These are phyloP conservation scores for Amiota communis DNA, from an alignment of 2,888 invertebrate species.

Conservation along the genomic window DNA sequence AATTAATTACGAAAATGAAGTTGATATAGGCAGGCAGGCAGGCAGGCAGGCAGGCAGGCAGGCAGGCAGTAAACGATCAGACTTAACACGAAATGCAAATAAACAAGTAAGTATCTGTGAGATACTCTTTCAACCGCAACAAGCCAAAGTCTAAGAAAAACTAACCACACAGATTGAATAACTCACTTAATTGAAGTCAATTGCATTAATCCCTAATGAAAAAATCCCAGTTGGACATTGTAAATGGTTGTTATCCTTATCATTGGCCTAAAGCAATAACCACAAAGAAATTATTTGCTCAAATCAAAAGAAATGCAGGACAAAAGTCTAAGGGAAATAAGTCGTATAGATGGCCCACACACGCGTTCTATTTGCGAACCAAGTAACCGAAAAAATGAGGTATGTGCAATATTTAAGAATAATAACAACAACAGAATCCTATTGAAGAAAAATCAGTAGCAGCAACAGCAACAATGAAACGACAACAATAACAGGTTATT, in stretches of 20 bases:
- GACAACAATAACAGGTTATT: slow-evolving; percentile 23
- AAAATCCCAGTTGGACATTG: slow-evolving; percentile 40
- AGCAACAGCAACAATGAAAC: background rate
- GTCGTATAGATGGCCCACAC: slow-evolving; percentile 6
- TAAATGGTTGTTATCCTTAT: too few species aligned
- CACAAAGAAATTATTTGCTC: too few species aligned
- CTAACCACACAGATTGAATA: background rate
- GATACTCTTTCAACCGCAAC: slow-evolving; percentile 16
- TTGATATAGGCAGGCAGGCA: slow-evolving; percentile 49
- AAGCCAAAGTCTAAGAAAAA: background rate
- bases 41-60: too few species aligned
- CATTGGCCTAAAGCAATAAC: too few species aligned
- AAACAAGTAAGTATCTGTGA: background rate
- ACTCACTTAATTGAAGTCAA: background rate
- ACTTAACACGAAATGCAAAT: background rate
- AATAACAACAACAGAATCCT: background rate
- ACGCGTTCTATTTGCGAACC: slow-evolving; percentile 16
- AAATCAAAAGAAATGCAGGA: too few species aligned
- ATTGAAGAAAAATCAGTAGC: too few species aligned
- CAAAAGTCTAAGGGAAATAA: too few species aligned
- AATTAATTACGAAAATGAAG: slow-evolving; percentile 57
- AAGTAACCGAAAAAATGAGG: background rate
- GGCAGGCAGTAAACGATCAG: slow-evolving; percentile 61
- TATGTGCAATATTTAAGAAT: background rate
- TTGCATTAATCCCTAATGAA: slow-evolving; percentile 48